These are phyloP conservation scores for Eclectus roratus DNA, from an alignment of 2,113 vertebrate genomes.

Conservation along the genomic window DNA sequence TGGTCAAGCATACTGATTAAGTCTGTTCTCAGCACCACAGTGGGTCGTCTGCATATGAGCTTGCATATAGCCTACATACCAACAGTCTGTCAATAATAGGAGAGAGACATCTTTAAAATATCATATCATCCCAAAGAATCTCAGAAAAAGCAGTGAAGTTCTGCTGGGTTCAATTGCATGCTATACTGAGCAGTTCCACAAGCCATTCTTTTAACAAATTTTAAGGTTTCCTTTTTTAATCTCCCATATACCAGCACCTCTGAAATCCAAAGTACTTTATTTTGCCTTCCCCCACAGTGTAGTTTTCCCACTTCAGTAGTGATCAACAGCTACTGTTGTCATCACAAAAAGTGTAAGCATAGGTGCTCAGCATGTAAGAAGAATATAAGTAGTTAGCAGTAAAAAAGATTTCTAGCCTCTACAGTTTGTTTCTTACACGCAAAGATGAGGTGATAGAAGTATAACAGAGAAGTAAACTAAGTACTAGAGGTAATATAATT, in stretches of 20 bases:
- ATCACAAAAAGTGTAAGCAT: accelerated
- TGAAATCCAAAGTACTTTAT: not conserved
- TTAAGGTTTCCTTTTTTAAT: not conserved
- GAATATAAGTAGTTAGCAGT: not conserved
- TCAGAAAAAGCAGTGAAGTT: not conserved
- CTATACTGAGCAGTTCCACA: not conserved
- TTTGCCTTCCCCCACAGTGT: not conserved
- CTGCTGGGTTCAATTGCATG: not conserved
- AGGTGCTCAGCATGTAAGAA: not conserved
- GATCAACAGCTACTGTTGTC: not conserved
- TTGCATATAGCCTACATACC: not conserved
- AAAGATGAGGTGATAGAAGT: not conserved
- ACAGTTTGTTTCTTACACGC: not conserved
- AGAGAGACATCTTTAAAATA: not conserved
- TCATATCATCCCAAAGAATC: not conserved
- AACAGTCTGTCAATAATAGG: not conserved
- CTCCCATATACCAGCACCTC: not conserved
- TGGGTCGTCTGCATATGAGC: not conserved
- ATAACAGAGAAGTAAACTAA: not conserved
- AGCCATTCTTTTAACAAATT: not conserved
- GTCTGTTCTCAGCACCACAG: not conserved
- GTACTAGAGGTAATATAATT: not conserved
- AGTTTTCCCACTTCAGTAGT: not conserved
- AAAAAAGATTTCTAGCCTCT: not conserved
- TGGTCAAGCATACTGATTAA: not conserved